phyloP scores from a whole-genome alignment of 1,140 invertebrate species.

The Drosophila bifasciata region DNA sequence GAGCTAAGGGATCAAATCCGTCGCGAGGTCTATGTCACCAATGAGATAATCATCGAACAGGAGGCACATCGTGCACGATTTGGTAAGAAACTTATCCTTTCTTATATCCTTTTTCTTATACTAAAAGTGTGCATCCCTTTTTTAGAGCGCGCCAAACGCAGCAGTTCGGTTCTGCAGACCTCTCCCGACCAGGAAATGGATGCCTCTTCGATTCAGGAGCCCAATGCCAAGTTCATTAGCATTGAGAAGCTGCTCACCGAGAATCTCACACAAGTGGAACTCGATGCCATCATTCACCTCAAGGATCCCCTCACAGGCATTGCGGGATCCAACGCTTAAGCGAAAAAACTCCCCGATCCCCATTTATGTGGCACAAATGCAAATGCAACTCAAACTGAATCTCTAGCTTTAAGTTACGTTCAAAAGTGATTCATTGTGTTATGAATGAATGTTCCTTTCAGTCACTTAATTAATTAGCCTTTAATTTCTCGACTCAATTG shows the following conservation, averaged over 20 bases:
- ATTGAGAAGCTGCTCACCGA: slow-evolving; percentile 70
- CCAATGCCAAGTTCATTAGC: slow-evolving; percentile 71
- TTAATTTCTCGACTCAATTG: slow-evolving; percentile 18
- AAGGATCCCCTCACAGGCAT: slow-evolving; percentile 69
- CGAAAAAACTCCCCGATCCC: background rate
- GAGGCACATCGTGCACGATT: slow-evolving; percentile 87
- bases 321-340: slow-evolving; percentile 59
- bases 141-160: slow-evolving; percentile 66
- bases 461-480: slow-evolving; percentile 64
- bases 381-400: slow-evolving; percentile 44
- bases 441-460: slow-evolving; percentile 59
- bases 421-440: slow-evolving; percentile 57
- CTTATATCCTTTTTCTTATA: background rate
- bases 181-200: slow-evolving; percentile 52
- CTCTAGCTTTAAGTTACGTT: slow-evolving; percentile 25
- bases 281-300: slow-evolving; percentile 75
- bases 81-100: slow-evolving; percentile 39
- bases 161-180: slow-evolving; percentile 44
- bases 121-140: background rate
- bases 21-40: slow-evolving; percentile 94
- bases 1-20: slow-evolving; percentile 91
- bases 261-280: slow-evolving; percentile 73
- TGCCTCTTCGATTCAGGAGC: slow-evolving; percentile 64
- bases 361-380: slow-evolving; percentile 7
- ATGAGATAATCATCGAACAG: slow-evolving; percentile 94